Evolutionary conservation across 1,140 invertebrate genomes (phyloP).

Genomic region (Zaprionus davidi): DNA sequence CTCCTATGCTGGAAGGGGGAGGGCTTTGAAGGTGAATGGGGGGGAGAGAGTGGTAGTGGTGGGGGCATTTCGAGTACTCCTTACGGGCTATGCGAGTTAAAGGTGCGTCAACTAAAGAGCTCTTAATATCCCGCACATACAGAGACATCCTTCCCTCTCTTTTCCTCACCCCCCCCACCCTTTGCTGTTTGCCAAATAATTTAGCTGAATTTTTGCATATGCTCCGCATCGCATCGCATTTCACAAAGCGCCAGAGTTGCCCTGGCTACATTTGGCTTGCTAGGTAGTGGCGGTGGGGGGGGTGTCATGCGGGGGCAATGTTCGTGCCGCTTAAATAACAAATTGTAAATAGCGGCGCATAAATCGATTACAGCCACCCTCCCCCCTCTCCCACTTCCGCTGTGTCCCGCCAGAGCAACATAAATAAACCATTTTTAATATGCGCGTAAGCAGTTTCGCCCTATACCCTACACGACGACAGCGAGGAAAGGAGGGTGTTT

Average conservation of each 20-base stretch:
- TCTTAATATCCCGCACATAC: constrained; percentile 16
- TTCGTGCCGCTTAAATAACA: constrained; percentile 50
- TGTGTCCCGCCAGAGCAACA: constrained; percentile 29
- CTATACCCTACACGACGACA: constrained; percentile 10
- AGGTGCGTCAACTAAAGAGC: constrained; percentile 15
- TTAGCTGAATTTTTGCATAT: constrained; percentile 52
- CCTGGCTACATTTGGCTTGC: constrained; percentile 1
- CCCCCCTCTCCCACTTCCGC: background rate
- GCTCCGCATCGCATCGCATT: constrained; percentile 47
- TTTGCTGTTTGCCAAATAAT: constrained; percentile 33
- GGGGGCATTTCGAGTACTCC: background rate
- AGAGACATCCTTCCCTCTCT: background rate
- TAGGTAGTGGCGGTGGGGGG: background rate
- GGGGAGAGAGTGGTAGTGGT: background rate
- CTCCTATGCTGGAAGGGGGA: background rate
- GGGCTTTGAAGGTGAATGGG: background rate
- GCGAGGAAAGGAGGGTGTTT: background rate
- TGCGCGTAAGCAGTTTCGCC: constrained; percentile 67
- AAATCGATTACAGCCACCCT: constrained; percentile 65
- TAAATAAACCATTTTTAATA: constrained; percentile 81
- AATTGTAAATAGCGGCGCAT: constrained; percentile 73
- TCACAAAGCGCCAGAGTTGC: constrained; percentile 40
- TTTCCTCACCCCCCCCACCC: background rate
- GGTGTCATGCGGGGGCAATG: background rate
- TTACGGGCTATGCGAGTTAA: background rate